Evolutionary conservation across 2,888 invertebrate species (phyloP).

Genomic region (Lamellibrachia satsuma): DNA sequence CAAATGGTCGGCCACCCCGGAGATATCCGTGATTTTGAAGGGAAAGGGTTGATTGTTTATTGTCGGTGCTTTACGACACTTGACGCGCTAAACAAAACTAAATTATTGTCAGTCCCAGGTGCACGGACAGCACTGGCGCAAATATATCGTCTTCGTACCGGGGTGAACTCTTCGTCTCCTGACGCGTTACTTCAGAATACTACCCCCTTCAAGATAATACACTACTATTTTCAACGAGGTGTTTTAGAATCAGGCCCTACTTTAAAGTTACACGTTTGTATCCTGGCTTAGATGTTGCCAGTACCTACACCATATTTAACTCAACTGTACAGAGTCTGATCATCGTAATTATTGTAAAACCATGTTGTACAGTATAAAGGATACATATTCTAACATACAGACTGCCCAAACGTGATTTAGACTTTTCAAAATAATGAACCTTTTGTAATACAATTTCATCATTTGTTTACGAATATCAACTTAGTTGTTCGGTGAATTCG

Average conservation of each 20-base stretch:
- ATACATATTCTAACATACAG: too few relatives aligned
- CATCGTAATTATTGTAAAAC: too few relatives aligned
- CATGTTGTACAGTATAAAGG: too few relatives aligned
- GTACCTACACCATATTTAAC: too few relatives aligned
- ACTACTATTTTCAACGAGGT: neutral
- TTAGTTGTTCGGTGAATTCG: too few relatives aligned
- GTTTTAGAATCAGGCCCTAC: neutral
- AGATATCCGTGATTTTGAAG: neutral
- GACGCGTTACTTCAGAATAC: neutral
- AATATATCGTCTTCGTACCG: neutral
- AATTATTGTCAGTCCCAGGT: neutral
- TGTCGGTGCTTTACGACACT: neutral
- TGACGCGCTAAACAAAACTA: neutral
- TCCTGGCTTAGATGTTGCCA: too few relatives aligned
- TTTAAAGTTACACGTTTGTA: neutral
- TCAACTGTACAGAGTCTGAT: too few relatives aligned
- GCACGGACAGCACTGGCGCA: neutral
- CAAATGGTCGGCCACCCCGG: neutral
- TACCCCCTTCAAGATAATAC: neutral
- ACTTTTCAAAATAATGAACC: too few relatives aligned
- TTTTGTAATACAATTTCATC: too few relatives aligned
- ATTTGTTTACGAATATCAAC: too few relatives aligned
- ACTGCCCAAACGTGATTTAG: too few relatives aligned
- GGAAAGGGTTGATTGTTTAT: neutral
- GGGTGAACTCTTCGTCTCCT: neutral